phyloP scores from a whole-genome alignment of 2,888 invertebrate species.

The Drosophila paracracens region DNA sequence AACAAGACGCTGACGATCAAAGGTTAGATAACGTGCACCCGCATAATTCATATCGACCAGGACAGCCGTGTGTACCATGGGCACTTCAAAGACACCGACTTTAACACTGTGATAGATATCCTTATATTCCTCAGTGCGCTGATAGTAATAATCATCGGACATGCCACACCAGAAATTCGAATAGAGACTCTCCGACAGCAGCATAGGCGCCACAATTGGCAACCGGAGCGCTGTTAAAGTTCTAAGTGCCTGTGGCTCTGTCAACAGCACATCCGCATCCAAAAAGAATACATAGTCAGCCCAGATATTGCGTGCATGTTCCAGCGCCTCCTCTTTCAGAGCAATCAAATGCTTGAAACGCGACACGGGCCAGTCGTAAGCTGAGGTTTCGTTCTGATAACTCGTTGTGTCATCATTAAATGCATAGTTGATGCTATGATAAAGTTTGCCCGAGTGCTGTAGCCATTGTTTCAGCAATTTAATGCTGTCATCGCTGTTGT shows the following conservation, averaged over 20 bases:
- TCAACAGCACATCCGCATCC: constrained; percentile 94
- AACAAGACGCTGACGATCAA: constrained; percentile 85
- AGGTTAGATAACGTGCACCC: constrained; percentile 89
- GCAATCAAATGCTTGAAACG: constrained; percentile 92
- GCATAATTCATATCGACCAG: constrained; percentile 89
- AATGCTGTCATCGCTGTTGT: constrained; percentile 92
- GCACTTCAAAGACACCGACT: constrained; percentile 92
- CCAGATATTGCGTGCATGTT: constrained; percentile 91
- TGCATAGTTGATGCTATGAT: constrained; percentile 88
- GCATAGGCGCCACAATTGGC: constrained; percentile 92
- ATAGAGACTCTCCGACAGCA: constrained; percentile 93
- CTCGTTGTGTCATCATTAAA: constrained; percentile 80
- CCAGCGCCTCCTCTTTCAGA: constrained; percentile 91
- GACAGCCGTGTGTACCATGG: constrained; percentile 96
- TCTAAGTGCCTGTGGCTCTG: constrained; percentile 88
- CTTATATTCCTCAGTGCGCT: constrained; percentile 93
- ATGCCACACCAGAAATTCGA: constrained; percentile 99
- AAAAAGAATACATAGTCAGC: constrained; percentile 95
- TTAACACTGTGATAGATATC: constrained; percentile 90
- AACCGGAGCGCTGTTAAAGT: constrained; percentile 88
- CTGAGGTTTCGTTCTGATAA: constrained; percentile 87
- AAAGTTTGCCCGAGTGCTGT: constrained; percentile 87
- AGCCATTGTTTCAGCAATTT: constrained; percentile 91
- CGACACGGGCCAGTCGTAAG: constrained; percentile 90
- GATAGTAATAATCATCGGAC: constrained; percentile 93